These are phyloP conservation scores for Ceratina australensis DNA, from an alignment of 1,140 invertebrate genomes.

Conservation along the genomic window DNA sequence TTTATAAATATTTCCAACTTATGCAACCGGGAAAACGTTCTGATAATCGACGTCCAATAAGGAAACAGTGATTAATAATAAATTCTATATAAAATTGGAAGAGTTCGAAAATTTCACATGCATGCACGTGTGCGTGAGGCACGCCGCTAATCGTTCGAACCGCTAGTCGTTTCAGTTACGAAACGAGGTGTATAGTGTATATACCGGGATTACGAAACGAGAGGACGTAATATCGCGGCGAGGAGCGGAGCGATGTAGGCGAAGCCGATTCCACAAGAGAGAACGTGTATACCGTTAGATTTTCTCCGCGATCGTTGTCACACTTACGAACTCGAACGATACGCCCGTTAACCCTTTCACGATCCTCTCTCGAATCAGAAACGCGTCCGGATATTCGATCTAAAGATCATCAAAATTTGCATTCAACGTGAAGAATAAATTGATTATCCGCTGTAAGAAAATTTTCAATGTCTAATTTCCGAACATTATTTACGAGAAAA, in stretches of 20 bases:
- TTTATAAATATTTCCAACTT: no score
- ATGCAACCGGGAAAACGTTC: no score
- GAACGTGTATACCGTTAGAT: conserved; percentile 71
- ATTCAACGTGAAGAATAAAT: no score
- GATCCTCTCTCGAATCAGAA: neutral
- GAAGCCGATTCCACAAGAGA: conserved; percentile 55
- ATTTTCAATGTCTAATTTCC: neutral
- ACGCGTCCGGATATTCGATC: no score
- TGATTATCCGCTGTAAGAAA: no score
- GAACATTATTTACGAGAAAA: neutral
- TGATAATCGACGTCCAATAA: no score
- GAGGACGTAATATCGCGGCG: conserved; percentile 71
- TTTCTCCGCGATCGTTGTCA: conserved; percentile 70
- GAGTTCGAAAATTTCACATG: neutral
- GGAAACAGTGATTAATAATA: neutral
- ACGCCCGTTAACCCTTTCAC: conserved; percentile 44
- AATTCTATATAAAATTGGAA: neutral
- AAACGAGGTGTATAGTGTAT: conserved; percentile 61
- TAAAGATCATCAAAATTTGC: no score
- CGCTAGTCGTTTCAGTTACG: conserved; percentile 72
- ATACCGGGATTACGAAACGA: conserved; percentile 70
- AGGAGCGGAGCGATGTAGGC: conserved; percentile 59
- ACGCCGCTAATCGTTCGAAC: conserved; percentile 51
- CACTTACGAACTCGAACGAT: conserved; percentile 58
- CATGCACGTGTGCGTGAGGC: neutral